Evolutionary conservation across 2,888 invertebrate species (phyloP).

Genomic region (Heliconius ismenius): DNA sequence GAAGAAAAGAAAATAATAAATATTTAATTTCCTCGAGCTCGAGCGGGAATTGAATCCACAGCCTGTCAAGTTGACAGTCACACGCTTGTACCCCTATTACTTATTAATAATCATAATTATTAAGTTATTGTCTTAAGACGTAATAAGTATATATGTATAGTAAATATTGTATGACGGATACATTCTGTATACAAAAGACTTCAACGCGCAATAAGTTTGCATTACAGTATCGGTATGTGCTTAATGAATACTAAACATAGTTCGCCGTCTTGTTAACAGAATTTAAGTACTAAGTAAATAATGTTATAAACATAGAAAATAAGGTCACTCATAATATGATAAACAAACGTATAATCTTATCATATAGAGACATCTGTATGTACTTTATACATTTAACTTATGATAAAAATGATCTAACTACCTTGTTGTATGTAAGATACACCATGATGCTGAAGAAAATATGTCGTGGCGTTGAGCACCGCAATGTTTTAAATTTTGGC

Average conservation of each 20-base stretch:
- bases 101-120: not conserved
- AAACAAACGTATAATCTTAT: not conserved
- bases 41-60: too few relatives aligned
- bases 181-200: constrained; percentile 31
- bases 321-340: not conserved
- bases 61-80: too few relatives aligned
- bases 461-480: too few relatives aligned
- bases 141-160: not conserved
- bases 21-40: too few relatives aligned
- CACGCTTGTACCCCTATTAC: too few relatives aligned
- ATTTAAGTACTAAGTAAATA: not conserved
- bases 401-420: too few relatives aligned
- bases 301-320: not conserved
- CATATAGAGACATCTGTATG: too few relatives aligned
- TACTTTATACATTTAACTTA: too few relatives aligned
- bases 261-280: not conserved
- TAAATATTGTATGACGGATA: not conserved
- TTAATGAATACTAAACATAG: constrained; percentile 11
- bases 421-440: too few relatives aligned
- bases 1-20: too few relatives aligned
- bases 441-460: too few relatives aligned
- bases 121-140: not conserved
- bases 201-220: constrained; percentile 28
- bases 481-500: too few relatives aligned
- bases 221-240: constrained; percentile 15